Percentiles rank a stretch among this genome's conserved stretches.
Conservation (phyloP, 2,888 invertebrate species). For the Xanthia icteritia region DNA sequence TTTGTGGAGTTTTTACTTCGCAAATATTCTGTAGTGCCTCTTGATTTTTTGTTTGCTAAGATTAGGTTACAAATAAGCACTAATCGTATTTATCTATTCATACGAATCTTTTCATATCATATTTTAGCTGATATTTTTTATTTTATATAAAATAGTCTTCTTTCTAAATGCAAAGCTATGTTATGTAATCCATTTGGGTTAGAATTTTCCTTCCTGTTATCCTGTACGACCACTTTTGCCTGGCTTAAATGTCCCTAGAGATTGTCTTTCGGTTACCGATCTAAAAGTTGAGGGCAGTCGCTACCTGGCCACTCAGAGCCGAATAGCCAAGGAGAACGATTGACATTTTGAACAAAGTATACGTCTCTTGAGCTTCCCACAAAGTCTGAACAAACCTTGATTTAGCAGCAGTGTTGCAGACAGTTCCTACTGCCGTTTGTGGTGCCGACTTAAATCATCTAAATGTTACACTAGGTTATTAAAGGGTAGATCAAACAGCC, state of each 20-base stretch:
- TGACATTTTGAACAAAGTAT: slow-evolving; percentile 54
- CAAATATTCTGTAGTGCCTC: slow-evolving; percentile 45
- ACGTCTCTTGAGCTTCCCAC: slow-evolving; percentile 30
- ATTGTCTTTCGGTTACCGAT: slow-evolving; percentile 36
- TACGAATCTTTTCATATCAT: slow-evolving; percentile 10
- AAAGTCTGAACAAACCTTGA: slow-evolving; percentile 24
- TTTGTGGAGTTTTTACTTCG: slow-evolving; percentile 28
- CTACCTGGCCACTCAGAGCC: slow-evolving; percentile 31
- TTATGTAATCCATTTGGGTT: slow-evolving; percentile 39
- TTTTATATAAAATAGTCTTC: slow-evolving; percentile 4
- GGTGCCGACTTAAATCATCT: neutral
- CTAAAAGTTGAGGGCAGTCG: slow-evolving; percentile 35
- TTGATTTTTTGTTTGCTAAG: slow-evolving; percentile 39
- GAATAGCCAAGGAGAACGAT: slow-evolving; percentile 40
- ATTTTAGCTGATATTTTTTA: slow-evolving; percentile 6
- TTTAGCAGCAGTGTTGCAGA: slow-evolving; percentile 15
- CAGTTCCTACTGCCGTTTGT: slow-evolving; percentile 11
- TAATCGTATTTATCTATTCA: slow-evolving; percentile 31
- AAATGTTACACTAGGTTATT: slow-evolving; percentile 8
- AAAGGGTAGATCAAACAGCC: slow-evolving; percentile 26
- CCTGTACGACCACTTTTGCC: slow-evolving; percentile 22
- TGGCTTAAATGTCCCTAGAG: slow-evolving; percentile 39
- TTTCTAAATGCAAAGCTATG: slow-evolving; percentile 11
- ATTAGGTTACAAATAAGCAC: slow-evolving; percentile 38
- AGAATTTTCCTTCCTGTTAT: slow-evolving; percentile 27